These are phyloP conservation scores for Eilema griseolum DNA, from an alignment of 2,888 invertebrate species.

Conservation along the genomic window DNA sequence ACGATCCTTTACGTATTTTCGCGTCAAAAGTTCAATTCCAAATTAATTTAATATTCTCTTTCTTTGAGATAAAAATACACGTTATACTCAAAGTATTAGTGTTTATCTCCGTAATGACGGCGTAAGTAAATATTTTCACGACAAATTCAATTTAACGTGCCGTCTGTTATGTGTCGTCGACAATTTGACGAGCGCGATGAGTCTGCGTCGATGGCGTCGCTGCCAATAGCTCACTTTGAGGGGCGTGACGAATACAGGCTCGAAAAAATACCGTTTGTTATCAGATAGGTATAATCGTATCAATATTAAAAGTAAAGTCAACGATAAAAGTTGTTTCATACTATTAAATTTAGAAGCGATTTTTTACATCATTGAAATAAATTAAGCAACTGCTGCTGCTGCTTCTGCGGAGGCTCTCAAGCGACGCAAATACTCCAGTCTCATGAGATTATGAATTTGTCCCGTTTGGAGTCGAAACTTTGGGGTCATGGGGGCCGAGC, in stretches of 20 bases:
- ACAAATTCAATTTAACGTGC: constrained; percentile 35
- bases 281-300: constrained; percentile 6
- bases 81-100: constrained; percentile 18
- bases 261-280: neutral
- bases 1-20: neutral
- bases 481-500: too few species aligned
- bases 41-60: constrained; percentile 15
- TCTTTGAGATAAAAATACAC: constrained; percentile 14
- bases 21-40: constrained; percentile 12
- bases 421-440: too few species aligned
- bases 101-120: constrained; percentile 30
- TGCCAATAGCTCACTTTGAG: constrained; percentile 19
- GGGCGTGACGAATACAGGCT: constrained; percentile 9
- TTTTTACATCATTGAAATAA: too few species aligned
- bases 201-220: constrained; percentile 22
- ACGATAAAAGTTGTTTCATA: neutral
- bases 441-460: too few species aligned
- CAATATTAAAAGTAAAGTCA: neutral
- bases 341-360: neutral
- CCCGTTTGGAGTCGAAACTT: too few species aligned
- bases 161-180: constrained; percentile 28
- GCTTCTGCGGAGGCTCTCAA: too few species aligned
- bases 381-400: too few species aligned
- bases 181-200: constrained; percentile 33
- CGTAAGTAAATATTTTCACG: constrained; percentile 33